Evolutionary conservation across 2,888 invertebrate species (phyloP).

Genomic region (Thysanoteuthis rhombus): DNA sequence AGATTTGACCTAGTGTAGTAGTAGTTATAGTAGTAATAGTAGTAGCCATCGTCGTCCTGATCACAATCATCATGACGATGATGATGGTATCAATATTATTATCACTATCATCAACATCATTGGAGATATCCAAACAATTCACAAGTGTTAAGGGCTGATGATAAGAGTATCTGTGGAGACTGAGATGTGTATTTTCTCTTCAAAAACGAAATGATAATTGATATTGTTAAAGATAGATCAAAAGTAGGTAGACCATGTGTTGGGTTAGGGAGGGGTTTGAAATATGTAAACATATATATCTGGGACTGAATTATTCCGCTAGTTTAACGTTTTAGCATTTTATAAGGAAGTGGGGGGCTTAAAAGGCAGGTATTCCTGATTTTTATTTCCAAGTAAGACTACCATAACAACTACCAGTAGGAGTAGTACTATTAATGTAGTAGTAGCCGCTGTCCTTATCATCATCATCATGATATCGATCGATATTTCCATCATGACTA

Average conservation of each 20-base stretch:
- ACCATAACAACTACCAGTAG: too few species aligned
- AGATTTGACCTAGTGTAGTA: constrained; percentile 12
- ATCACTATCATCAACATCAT: not conserved
- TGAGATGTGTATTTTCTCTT: too few species aligned
- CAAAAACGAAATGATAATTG: too few species aligned
- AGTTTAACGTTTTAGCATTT: not conserved
- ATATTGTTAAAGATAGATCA: not conserved
- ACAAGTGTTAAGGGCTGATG: not conserved
- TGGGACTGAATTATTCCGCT: not conserved
- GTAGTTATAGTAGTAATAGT: not conserved
- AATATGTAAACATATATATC: not conserved
- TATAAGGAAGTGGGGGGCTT: too few species aligned
- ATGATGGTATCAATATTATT: not conserved
- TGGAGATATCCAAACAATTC: not conserved
- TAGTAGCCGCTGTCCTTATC: too few species aligned
- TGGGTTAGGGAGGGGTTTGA: not conserved
- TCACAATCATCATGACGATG: not conserved
- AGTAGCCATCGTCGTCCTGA: not conserved
- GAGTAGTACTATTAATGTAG: too few species aligned
- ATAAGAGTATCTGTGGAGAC: too few species aligned
- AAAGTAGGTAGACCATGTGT: not conserved
- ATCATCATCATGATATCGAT: too few species aligned
- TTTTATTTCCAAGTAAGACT: not conserved
- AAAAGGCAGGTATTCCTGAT: not conserved
- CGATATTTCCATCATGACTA: too few species aligned